Base-by-base conservation (phyloP, 2,113 vertebrate species). In the Chaetorhynchus papuensis region DNA sequence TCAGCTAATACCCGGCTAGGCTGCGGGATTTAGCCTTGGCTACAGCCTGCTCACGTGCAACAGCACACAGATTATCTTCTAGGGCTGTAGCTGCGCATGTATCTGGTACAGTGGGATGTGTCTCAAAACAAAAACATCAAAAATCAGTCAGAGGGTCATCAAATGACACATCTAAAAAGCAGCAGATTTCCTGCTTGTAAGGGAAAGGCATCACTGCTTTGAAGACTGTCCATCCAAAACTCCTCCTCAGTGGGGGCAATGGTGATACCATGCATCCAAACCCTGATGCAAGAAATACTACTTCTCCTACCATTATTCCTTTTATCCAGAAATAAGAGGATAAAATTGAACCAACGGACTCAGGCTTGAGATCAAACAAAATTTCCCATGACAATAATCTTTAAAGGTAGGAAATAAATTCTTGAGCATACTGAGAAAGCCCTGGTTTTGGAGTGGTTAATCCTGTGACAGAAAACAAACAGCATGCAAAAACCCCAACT, bases 391-490 rank as follows among this genome's bases (percentile, higher is more conserved):
- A 69, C 52, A 53, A 56, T 93, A 78, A 79, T 65, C 49, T 84
- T 89, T 75, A 84, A 95, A 89, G n/a, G 70, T 72, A 79, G 57
- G 53, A 85, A 89, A 82, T 57, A 84, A 87, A 26, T 82, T 91
- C 72, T 56, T 2, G 4, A 87, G 83, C 61, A 76, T 41, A 86
- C 53, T 15, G 49, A 84, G 77, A 91, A 94, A 82, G 49, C 37
- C 41, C n/a, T 15, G 10, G 15, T 82, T 89, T 87, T 75, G 33
- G 31, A 66, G 3, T 21, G 21, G 52, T 89, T 60, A 75, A 84
- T 64, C 57, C 53, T 84, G 30, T 49, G 33, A 33, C 41, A 87
- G 61, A 93, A 91, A 94, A 86, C 20, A 90, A 91, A 85, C 21
- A 66, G 39, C 50, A 56, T 16, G 30, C 33, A 87, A 78, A 80